These are phyloP conservation scores for Nyctibius grandis DNA, from an alignment of 2,797 vertebrate genomes.

Conservation along the genomic window DNA sequence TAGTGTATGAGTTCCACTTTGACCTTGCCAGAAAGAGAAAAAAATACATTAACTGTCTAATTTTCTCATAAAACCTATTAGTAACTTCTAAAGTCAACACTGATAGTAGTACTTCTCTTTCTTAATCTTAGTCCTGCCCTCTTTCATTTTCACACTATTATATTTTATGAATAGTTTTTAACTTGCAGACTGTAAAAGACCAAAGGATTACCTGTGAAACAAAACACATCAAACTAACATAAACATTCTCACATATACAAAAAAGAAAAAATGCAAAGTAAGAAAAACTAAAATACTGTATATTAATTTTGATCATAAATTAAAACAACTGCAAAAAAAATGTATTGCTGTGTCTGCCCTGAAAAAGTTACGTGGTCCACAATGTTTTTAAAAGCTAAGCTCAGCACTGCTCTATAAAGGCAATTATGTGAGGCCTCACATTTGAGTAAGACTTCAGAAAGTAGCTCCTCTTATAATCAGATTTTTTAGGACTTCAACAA, in stretches of 20 bases:
- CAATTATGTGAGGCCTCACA: background rate
- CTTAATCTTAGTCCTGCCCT: background rate
- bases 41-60: background rate
- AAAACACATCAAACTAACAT: background rate
- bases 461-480: background rate
- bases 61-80: background rate
- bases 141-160: background rate
- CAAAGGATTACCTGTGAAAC: background rate
- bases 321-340: background rate
- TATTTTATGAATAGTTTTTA: background rate
- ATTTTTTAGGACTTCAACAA: background rate
- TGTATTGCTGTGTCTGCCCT: rapidly evolving
- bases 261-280: background rate
- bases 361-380: background rate
- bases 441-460: background rate
- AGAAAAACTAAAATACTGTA: background rate
- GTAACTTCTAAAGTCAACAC: background rate
- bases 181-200: background rate
- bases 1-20: rapidly evolving
- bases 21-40: background rate
- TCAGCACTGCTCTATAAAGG: background rate
- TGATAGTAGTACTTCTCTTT: background rate
- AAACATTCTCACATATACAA: background rate
- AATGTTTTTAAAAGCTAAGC: background rate
- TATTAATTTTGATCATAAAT: background rate